These are phyloP conservation scores for Aldabrachelys gigantea DNA, from an alignment of 2,113 vertebrate genomes.

Conservation along the genomic window DNA sequence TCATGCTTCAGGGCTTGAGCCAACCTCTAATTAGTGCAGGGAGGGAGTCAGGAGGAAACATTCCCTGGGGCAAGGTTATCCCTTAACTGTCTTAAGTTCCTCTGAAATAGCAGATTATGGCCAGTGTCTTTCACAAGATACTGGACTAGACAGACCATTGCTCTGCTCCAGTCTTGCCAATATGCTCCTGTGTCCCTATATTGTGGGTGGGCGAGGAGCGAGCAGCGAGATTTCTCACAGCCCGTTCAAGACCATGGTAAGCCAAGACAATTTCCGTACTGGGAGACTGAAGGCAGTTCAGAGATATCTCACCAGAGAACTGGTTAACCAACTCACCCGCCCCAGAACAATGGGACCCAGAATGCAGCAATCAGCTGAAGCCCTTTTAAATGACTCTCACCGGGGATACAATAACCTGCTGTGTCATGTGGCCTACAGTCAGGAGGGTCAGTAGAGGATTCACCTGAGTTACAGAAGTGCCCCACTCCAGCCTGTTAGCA, in stretches of 20 bases:
- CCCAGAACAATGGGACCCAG: neutral
- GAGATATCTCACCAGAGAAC: neutral
- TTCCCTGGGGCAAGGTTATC: slow-evolving; percentile 53
- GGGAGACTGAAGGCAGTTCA: neutral
- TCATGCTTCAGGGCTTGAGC: slow-evolving; percentile 22
- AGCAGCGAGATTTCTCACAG: slow-evolving; percentile 15
- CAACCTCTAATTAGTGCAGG: neutral
- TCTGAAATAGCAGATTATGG: neutral
- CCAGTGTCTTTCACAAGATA: slow-evolving; percentile 7
- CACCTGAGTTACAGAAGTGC: neutral
- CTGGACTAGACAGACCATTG: neutral
- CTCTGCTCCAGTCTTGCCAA: slow-evolving; percentile 12
- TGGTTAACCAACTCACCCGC: neutral
- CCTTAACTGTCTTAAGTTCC: neutral
- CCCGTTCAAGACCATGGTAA: neutral
- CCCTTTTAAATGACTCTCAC: neutral
- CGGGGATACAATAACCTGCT: neutral
- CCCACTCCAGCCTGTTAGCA: neutral
- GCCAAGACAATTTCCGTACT: neutral
- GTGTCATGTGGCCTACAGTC: neutral
- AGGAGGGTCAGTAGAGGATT: neutral
- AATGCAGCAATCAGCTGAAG: neutral
- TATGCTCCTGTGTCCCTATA: slow-evolving; percentile 30
- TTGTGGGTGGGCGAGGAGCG: slow-evolving; percentile 5
- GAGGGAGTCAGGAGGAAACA: neutral